phyloP scores from a whole-genome alignment of 30 jellyfish, hydroid and myxozoan genomes.

The Pseudorhiza aurosa region DNA sequence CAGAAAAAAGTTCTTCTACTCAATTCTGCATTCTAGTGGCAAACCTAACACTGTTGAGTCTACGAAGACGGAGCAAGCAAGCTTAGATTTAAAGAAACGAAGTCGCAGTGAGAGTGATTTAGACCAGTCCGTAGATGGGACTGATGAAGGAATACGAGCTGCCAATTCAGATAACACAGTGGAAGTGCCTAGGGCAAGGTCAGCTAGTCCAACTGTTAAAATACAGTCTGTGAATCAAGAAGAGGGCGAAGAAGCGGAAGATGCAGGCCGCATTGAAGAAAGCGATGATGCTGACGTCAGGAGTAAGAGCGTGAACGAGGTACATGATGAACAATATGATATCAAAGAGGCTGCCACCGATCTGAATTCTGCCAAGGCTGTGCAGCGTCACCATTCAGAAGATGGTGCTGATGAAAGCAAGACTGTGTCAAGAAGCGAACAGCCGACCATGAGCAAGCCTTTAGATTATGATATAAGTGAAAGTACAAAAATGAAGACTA shows the following conservation, averaged over 20 bases:
- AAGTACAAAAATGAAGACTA: constrained; percentile 37
- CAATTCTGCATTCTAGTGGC: constrained; percentile 51
- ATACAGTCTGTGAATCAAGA: constrained; percentile 7
- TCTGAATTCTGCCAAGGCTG: background rate
- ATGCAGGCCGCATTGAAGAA: background rate
- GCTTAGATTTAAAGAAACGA: constrained; percentile 47
- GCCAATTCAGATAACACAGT: background rate
- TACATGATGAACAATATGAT: background rate
- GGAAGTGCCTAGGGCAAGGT: constrained; percentile 64
- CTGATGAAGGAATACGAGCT: constrained; percentile 13
- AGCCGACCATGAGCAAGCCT: constrained; percentile 39
- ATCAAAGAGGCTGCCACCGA: background rate
- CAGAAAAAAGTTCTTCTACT: constrained; percentile 54
- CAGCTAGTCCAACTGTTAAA: constrained; percentile 87
- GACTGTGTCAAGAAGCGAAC: constrained; percentile 1
- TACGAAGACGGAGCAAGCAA: constrained; percentile 13
- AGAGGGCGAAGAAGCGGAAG: background rate
- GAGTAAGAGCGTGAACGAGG: background rate
- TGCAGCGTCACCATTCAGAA: constrained; percentile 42
- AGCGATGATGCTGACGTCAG: background rate
- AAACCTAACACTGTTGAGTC: constrained; percentile 7
- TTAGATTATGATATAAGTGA: constrained; percentile 44
- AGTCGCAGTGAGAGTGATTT: constrained; percentile 65
- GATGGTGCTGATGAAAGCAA: constrained; percentile 11
- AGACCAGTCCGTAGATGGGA: constrained; percentile 32